Base-by-base conservation (phyloP, 2,888 invertebrate species). In the Lochmaea crataegi region DNA sequence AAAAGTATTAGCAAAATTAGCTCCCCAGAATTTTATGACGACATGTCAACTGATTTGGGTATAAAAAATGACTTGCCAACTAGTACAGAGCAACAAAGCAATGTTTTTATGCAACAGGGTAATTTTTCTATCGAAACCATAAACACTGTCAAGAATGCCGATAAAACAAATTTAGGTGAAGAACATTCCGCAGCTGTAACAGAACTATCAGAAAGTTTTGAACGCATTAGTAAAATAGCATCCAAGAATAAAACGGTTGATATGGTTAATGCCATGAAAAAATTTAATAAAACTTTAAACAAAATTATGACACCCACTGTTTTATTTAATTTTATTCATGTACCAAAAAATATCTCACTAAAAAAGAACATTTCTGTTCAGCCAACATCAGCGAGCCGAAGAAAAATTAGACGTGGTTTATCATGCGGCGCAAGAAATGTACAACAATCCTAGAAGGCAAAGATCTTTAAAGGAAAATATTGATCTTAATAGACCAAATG, bases 361-460 rank as follows among this genome's bases (percentile, higher is more conserved):
- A 61, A 61, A 14, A 14, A 14, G 12, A 61, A 61, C 11, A 38
- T 61, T 61, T 38, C 32, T 68, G 45, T 68, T 18, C 42, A 68
- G 16, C 45, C 68, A 7, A 60, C 60, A 58, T 68, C 58, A 41
- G 60, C 58, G 16, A 45, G 45, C 45, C 38, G 68, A n/a, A 68
- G 68, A 60, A 68, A 68, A 68, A 16, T 58, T 58, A 68, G 68
- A 45, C 58, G 18, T 68, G 45, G 67, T 42, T 48, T 58, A 56
- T 32, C 56, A n/a, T 67, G 38, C 53, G 67, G 67, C n/a, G 67
- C 57, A 42, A 38, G 32, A 38, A 38, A 38, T 6, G 32, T 38
- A 7, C 32, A 38, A 38, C 6, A 7, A 38, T 38, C 32, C 32
- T 1, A 38, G 5, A 38, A 38, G 32, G 32, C 32, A 38, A 38